phyloP scores from a whole-genome alignment of 2,113 vertebrate genomes.

The Ceratotherium simum region DNA sequence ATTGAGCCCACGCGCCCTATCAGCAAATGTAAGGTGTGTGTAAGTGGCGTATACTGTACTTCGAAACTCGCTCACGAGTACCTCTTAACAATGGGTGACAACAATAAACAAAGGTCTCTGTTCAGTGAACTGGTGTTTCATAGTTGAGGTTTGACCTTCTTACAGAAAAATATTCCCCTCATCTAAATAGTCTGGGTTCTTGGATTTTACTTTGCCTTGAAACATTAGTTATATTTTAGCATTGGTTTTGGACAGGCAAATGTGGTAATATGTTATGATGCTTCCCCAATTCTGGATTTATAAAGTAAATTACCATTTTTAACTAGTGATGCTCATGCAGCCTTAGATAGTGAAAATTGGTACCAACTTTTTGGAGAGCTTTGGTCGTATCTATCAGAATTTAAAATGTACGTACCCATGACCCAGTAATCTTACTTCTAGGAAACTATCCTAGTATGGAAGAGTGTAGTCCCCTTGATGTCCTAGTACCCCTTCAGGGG shows the following conservation, averaged over 20 bases:
- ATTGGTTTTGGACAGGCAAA: neutral
- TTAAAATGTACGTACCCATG: neutral
- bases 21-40: neutral
- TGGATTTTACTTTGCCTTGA: conserved; percentile 16
- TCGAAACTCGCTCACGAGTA: neutral
- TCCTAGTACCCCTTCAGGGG: neutral
- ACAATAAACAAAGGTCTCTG: neutral
- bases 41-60: neutral
- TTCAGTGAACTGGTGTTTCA: neutral
- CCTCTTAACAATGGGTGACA: neutral
- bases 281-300: neutral
- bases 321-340: neutral
- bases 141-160: conserved; percentile 26
- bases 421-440: neutral
- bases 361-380: neutral
- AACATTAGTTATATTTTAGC: conserved; percentile 37
- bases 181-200: neutral
- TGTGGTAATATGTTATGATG: neutral
- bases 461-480: neutral
- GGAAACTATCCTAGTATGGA: neutral
- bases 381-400: neutral
- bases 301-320: conserved; percentile 26
- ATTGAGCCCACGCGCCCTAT: neutral
- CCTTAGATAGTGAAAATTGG: neutral
- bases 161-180: neutral